Evolutionary conservation across 2,797 vertebrate species (phyloP), one percentile per base, ranked within the genome.

Genomic region (Smutsia gigantea): DNA sequence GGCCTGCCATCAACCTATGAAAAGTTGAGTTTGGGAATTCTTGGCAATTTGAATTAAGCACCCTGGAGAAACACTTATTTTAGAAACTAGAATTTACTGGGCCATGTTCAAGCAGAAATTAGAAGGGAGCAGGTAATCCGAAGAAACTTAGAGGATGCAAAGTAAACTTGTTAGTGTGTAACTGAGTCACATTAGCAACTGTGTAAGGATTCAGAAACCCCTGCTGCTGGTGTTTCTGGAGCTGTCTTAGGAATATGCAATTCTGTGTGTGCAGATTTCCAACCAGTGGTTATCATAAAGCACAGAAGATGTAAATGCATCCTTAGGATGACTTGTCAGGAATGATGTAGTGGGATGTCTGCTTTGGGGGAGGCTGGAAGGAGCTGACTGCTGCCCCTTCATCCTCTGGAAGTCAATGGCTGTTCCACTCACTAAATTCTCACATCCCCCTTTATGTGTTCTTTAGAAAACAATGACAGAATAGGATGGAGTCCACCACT

Each of bases 361-460:
- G 18, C n/a, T 86, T 31, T 25, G 0, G 0, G 10, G 23, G 42
- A 19, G 0, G 0, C 2, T 10, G 57, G 61, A 46, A 27, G 19
- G 78, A 89, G 17, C 11, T 46, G n/a, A 57, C 8, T 61, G 42
- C 5, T 61, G 25, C 14, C 59, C 23, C 39, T 27, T 53, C 49
- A 63, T 42, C 29, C 18, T 46, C 29, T 34, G 64, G 42, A 87
- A 78, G 51, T 61, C 37, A 21, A 18, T 14, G 42, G 57, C 63
- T 69, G 0, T 27, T 77, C 19, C 23, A 49, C 68, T 74, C 51
- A 13, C 51, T 37, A 18, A 75, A 53, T 25, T 55, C 17, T 71
- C 59, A 21, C 18, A 27, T 29, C 4, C 5, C 13, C 51, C 10
- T 39, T 46, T 79, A 21, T 2, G 39, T 21, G 17, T 39, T 39